Percentiles rank a stretch among this genome's conserved stretches.
Conservation (phyloP, 2,113 vertebrate species). For the Nipponia nippon region DNA sequence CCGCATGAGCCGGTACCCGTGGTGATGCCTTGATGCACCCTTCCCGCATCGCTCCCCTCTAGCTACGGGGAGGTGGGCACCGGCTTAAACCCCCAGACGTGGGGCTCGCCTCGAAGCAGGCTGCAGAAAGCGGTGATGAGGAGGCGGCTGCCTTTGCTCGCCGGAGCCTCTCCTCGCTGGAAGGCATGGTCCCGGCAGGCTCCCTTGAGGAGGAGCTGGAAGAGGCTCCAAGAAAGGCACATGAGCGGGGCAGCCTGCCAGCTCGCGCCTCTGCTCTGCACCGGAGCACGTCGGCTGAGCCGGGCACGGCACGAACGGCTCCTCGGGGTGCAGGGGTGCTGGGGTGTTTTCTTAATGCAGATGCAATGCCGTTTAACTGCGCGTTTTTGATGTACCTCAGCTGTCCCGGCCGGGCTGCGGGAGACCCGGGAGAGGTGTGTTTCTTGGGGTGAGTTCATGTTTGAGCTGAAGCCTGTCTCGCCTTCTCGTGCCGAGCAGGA, state of each 20-base stretch:
- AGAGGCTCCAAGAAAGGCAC: constrained; percentile 43
- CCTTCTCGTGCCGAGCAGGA: background rate
- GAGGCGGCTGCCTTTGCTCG: background rate
- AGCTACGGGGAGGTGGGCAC: accelerated
- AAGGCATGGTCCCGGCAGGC: background rate
- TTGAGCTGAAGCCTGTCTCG: background rate
- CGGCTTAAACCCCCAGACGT: accelerated
- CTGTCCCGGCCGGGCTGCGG: background rate
- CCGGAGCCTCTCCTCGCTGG: background rate
- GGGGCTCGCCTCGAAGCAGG: accelerated
- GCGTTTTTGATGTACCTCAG: accelerated
- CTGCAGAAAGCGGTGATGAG: background rate
- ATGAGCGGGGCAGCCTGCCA: background rate
- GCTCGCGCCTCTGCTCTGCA: background rate
- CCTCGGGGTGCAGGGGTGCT: accelerated
- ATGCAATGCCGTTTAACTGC: accelerated
- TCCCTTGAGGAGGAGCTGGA: constrained; percentile 28
- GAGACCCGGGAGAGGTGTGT: background rate
- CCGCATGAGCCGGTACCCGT: background rate
- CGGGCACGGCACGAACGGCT: background rate
- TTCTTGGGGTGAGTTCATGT: accelerated
- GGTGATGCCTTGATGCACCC: background rate
- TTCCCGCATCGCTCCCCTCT: accelerated
- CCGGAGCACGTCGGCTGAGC: background rate
- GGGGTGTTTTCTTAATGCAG: accelerated